Conservation (phyloP, 1,140 invertebrate species). For the Venturia canescens region DNA sequence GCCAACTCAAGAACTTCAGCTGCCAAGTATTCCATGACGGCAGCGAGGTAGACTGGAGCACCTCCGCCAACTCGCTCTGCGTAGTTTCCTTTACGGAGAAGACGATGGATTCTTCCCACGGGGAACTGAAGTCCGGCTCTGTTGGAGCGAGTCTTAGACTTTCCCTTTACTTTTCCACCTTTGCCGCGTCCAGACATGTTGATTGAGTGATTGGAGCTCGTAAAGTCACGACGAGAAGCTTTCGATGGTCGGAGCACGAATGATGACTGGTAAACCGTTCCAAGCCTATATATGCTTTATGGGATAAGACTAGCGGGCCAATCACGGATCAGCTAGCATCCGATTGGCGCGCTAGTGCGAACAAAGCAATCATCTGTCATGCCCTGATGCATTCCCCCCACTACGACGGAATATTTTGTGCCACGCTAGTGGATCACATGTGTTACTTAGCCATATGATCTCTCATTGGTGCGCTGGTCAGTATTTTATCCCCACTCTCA, state of each 20-base stretch:
- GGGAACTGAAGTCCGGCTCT: background rate
- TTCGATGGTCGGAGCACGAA: background rate
- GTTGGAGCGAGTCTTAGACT: conserved; percentile 4
- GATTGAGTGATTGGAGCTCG: background rate
- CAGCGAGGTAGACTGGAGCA: background rate
- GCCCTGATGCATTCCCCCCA: no score
- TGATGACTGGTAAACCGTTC: background rate
- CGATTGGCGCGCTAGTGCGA: no score
- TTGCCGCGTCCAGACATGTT: background rate
- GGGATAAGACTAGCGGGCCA: no score
- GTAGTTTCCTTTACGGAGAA: background rate
- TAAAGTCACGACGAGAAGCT: no score
- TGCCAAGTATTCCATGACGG: background rate
- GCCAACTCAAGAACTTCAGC: conserved; percentile 4
- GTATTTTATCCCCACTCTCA: no score
- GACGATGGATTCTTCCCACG: background rate
- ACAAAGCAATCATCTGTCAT: no score
- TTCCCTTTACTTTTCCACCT: conserved; percentile 2
- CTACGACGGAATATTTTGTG: no score
- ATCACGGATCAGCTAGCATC: no score
- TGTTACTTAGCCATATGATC: no score
- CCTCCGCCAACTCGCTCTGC: background rate
- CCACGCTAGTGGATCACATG: no score
- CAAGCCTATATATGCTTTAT: background rate
- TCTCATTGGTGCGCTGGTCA: no score